Conservation (phyloP, 2,113 vertebrate species). For the Atractosteus spatula region DNA sequence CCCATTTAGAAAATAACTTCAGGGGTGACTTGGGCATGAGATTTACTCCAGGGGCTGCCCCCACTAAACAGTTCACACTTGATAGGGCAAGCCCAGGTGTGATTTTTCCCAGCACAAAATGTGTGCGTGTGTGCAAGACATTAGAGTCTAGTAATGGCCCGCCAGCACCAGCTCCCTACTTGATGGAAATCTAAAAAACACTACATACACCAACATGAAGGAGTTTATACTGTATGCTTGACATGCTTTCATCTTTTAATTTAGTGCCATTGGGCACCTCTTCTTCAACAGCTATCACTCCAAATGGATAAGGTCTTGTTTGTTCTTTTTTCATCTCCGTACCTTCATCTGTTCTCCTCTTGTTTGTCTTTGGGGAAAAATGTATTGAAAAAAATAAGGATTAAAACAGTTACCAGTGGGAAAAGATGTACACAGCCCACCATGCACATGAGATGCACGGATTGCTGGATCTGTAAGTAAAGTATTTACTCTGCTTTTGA, state of each 20-base stretch:
- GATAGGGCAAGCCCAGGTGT: too few relatives aligned
- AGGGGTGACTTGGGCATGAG: too few relatives aligned
- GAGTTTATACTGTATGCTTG: not conserved
- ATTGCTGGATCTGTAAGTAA: conserved; percentile 68
- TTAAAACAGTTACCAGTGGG: conserved; percentile 56
- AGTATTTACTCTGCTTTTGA: conserved; percentile 81
- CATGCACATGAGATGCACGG: conserved; percentile 61
- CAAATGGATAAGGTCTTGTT: conserved; percentile 25
- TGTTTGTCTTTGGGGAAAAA: conserved; percentile 54
- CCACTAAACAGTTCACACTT: too few relatives aligned
- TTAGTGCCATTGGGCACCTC: not conserved
- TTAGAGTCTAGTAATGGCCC: too few relatives aligned
- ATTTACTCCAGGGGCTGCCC: too few relatives aligned
- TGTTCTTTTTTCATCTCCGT: conserved; percentile 40
- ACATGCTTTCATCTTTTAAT: conserved; percentile 1
- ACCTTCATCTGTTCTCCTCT: conserved; percentile 17
- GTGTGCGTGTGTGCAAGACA: too few relatives aligned
- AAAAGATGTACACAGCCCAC: conserved; percentile 63
- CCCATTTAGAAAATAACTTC: too few relatives aligned
- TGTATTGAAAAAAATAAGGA: conserved; percentile 55
- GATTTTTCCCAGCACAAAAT: too few relatives aligned
- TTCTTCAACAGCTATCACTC: conserved; percentile 17
- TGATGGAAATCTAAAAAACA: too few relatives aligned
- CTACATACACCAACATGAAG: not conserved
- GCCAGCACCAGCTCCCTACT: too few relatives aligned